Base-by-base conservation (phyloP, 2,797 vertebrate species). In the Alexandromys oeconomus region DNA sequence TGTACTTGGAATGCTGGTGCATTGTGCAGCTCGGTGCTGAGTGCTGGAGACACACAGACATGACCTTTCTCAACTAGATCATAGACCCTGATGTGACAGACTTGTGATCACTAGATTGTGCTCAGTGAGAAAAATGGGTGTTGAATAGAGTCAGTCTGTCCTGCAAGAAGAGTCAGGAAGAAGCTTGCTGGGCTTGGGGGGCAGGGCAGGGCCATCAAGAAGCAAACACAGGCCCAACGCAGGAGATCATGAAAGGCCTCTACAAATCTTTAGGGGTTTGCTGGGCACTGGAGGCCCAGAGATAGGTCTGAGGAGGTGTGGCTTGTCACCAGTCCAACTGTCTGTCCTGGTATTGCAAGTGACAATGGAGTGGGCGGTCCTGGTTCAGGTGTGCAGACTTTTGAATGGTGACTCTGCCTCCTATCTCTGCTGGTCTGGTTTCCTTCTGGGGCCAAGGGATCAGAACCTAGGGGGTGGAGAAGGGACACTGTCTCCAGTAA, bases 401-500 rank as follows among this genome's bases (percentile, higher is more conserved):
- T 78, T 92, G 78, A 93, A 73, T 87, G 51, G 84, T 65, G 40
- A 29, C 29, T 82, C 40, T 84, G 51, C 51, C 84, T 89, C n/a
- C 59, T 63, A 65, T 46, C 86, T 91, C 67, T 87, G 57, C 69
- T 71, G 74, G 88, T 67, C 77, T 92, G 27, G 57, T 79, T 95
- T 93, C 95, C 74, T 93, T 51, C 65, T 69, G 46, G 87, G 92
- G 13, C 59, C 37, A 6, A 77, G 91, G 25, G 71, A 87, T 31
- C 43, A 87, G 95, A 87, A 71, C 69, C 88, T 27, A 10, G 11
- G 23, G 48, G 57, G 34, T 17, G 11, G 2, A 54, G 46, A 37
- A 57, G 65, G 59, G 76, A 81, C 81, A 46, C n/a, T 81, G 89
- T 95, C 84, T 96, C 77, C 80, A 48, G 67, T 76, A 78, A 97